A percentile compares a stretch with the other conserved stretches of the same genome.
phyloP scores from a whole-genome alignment of 1,140 invertebrate species.

The Leptinotarsa texana region DNA sequence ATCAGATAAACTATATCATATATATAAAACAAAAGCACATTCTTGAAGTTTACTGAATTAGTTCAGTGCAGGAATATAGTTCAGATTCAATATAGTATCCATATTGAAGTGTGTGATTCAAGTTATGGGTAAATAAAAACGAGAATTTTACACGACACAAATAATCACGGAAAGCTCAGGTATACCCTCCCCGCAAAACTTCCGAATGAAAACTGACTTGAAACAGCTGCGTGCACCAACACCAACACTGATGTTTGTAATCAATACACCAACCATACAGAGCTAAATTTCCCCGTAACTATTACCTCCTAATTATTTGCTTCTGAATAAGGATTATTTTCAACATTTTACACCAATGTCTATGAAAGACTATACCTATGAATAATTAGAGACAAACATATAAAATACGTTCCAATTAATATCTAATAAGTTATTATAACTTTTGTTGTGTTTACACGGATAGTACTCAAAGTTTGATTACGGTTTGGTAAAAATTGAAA shows the following conservation, averaged over 20 bases:
- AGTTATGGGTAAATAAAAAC: not conserved
- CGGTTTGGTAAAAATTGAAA: no score
- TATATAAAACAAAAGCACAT: not conserved
- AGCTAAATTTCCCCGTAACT: slow-evolving; percentile 37
- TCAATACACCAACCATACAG: slow-evolving; percentile 38
- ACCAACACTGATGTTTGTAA: slow-evolving; percentile 13
- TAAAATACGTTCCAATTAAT: no score
- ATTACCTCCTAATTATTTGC: slow-evolving; percentile 25
- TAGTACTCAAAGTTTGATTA: no score
- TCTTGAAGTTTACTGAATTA: not conserved
- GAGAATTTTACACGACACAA: slow-evolving; percentile 7
- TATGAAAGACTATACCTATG: no score
- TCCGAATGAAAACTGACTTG: slow-evolving; percentile 32
- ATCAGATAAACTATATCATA: not conserved
- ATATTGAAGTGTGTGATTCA: not conserved
- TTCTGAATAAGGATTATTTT: slow-evolving; percentile 25
- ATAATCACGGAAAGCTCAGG: not conserved
- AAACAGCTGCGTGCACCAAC: slow-evolving; percentile 25
- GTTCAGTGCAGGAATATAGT: not conserved
- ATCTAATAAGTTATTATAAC: no score
- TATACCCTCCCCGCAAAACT: slow-evolving; percentile 20
- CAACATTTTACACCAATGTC: not conserved
- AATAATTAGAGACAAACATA: no score
- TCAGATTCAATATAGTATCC: not conserved
- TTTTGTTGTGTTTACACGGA: no score